These are phyloP conservation scores for Aphodius granarius DNA, from an alignment of 2,888 invertebrate genomes.

Conservation along the genomic window DNA sequence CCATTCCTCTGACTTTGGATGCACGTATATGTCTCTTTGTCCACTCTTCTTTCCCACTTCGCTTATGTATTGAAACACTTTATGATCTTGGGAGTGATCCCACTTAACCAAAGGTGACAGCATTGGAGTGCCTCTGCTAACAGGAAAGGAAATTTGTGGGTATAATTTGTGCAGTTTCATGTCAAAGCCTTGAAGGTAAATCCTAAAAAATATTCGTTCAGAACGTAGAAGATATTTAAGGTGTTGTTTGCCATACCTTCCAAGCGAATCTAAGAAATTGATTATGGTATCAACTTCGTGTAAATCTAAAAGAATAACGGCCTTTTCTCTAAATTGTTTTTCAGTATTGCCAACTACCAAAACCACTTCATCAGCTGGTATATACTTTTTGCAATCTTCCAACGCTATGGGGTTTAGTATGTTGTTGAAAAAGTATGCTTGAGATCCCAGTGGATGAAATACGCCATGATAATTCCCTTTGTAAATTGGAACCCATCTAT, in stretches of 20 bases:
- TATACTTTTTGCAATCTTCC: not conserved
- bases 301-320: not conserved
- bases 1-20: conserved; percentile 66
- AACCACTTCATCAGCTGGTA: not conserved
- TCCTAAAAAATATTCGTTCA: conserved; percentile 55
- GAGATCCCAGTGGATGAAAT: not conserved
- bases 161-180: conserved; percentile 77
- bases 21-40: conserved; percentile 64
- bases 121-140: conserved; percentile 83
- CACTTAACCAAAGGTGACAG: conserved; percentile 82
- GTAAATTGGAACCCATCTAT: conserved; percentile 4
- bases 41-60: conserved; percentile 70
- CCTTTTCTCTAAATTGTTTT: not conserved
- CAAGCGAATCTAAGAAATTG: not conserved
- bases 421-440: not conserved
- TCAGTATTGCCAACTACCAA: not conserved
- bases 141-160: conserved; percentile 76
- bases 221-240: not conserved
- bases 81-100: conserved; percentile 82
- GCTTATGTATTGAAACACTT: conserved; percentile 68
- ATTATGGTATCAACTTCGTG: not conserved
- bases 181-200: conserved; percentile 77
- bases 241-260: not conserved
- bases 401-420: not conserved
- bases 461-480: not conserved